Percentiles rank a stretch among this genome's conserved stretches.
Conservation (phyloP, 2,888 invertebrate species). For the Cheilosia vulpina region DNA sequence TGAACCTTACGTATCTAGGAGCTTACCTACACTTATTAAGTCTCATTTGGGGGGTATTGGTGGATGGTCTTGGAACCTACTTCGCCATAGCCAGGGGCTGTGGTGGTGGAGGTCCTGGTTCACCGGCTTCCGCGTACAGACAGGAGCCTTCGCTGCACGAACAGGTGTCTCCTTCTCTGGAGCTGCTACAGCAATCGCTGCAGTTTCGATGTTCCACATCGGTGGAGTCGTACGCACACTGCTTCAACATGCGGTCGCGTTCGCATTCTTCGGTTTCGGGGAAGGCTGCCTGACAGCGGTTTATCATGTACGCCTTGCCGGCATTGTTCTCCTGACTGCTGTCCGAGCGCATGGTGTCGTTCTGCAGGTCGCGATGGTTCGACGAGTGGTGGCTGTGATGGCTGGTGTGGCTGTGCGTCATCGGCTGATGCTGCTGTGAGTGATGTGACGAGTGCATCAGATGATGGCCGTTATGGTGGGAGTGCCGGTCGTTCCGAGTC, state of each 20-base stretch:
- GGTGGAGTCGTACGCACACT: slow-evolving; percentile 77
- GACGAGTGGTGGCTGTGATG: slow-evolving; percentile 71
- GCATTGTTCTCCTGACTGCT: slow-evolving; percentile 80
- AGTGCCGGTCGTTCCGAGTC: slow-evolving; percentile 78
- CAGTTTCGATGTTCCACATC: slow-evolving; percentile 80
- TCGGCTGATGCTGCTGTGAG: slow-evolving; percentile 75
- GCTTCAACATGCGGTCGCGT: slow-evolving; percentile 79
- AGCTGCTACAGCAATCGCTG: slow-evolving; percentile 84
- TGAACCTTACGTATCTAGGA: slow-evolving; percentile 57
- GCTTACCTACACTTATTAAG: slow-evolving; percentile 71
- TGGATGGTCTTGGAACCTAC: slow-evolving; percentile 22
- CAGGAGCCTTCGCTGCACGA: slow-evolving; percentile 87
- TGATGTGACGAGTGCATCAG: slow-evolving; percentile 72
- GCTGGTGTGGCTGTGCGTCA: slow-evolving; percentile 72
- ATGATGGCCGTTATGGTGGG: slow-evolving; percentile 76
- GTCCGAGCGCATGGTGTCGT: slow-evolving; percentile 79
- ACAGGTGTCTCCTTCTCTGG: slow-evolving; percentile 85
- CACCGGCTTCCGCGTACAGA: slow-evolving; percentile 86
- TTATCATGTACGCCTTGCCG: slow-evolving; percentile 65
- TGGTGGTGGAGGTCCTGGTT: slow-evolving; percentile 78
- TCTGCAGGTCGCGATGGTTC: slow-evolving; percentile 69
- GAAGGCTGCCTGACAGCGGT: slow-evolving; percentile 75
- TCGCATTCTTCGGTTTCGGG: slow-evolving; percentile 80
- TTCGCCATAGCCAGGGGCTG: slow-evolving; percentile 64
- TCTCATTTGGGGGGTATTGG: slow-evolving; percentile 55